phyloP scores from a whole-genome alignment of 1,140 invertebrate genomes.

The Drosophila tristis region DNA sequence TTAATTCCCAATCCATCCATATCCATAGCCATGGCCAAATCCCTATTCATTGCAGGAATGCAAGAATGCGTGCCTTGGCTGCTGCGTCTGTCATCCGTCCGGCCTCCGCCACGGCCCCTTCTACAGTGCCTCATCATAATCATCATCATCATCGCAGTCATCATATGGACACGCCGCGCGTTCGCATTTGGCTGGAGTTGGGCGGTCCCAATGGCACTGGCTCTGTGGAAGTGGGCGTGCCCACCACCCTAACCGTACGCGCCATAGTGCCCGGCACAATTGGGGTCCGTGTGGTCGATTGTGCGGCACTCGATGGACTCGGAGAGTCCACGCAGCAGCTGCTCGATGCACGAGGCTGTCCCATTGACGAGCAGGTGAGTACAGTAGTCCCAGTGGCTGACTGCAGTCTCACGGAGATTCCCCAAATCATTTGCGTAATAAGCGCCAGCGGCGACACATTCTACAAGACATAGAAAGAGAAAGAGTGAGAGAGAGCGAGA shows the following conservation, averaged over 20 bases:
- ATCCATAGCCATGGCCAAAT: background rate
- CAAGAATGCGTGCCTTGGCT: slow-evolving; percentile 75
- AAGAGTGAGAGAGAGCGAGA: slow-evolving; percentile 4
- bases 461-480: slow-evolving; percentile 28
- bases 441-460: slow-evolving; percentile 30
- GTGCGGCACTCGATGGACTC: slow-evolving; percentile 89
- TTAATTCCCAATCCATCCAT: background rate
- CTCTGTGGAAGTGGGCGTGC: slow-evolving; percentile 89
- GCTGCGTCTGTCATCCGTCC: slow-evolving; percentile 19
- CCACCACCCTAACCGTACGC: slow-evolving; percentile 88
- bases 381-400: background rate
- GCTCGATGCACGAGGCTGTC: slow-evolving; percentile 89
- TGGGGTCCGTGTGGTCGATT: slow-evolving; percentile 90
- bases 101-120: background rate
- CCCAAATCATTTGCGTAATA: slow-evolving; percentile 54
- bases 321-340: slow-evolving; percentile 89
- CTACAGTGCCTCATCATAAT: background rate
- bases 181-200: slow-evolving; percentile 90
- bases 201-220: slow-evolving; percentile 84
- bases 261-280: slow-evolving; percentile 88
- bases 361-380: slow-evolving; percentile 88
- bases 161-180: slow-evolving; percentile 70
- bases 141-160: slow-evolving; percentile 15
- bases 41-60: slow-evolving; percentile 58
- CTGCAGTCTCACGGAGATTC: background rate